Conservation (phyloP, 2,888 invertebrate species). For the Linhomoeus sp. region DNA sequence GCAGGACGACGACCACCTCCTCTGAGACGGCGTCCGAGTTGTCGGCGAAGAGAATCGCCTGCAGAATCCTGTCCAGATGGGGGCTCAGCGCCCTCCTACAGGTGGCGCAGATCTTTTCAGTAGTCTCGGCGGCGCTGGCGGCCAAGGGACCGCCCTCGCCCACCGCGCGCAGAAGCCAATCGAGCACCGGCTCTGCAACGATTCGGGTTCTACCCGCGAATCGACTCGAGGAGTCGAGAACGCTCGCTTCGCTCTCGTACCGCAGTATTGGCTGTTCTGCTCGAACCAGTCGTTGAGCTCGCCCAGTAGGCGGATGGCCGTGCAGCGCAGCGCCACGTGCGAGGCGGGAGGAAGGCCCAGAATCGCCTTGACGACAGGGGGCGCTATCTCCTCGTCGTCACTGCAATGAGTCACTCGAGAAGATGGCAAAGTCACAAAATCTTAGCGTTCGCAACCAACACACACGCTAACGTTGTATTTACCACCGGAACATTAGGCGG, state of each 20-base stretch:
- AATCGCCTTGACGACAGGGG: constrained; percentile 76
- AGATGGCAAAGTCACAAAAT: too few relatives aligned
- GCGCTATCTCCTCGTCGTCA: constrained; percentile 72
- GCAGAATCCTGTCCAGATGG: constrained; percentile 50
- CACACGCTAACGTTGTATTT: too few relatives aligned
- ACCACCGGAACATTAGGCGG: too few relatives aligned
- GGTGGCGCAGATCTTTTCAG: constrained; percentile 60
- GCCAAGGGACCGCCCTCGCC: constrained; percentile 39
- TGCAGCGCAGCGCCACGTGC: constrained; percentile 68
- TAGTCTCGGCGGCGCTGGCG: constrained; percentile 55
- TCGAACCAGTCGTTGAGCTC: constrained; percentile 75
- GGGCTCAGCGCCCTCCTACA: constrained; percentile 36
- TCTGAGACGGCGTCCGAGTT: constrained; percentile 43
- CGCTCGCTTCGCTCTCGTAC: too few relatives aligned
- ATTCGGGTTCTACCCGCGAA: too few relatives aligned
- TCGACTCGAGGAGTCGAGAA: too few relatives aligned
- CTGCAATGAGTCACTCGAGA: too few relatives aligned
- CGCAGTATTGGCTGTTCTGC: constrained; percentile 54
- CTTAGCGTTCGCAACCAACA: too few relatives aligned
- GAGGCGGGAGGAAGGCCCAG: constrained; percentile 55
- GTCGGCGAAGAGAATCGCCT: constrained; percentile 51
- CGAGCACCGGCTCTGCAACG: constrained; percentile 50
- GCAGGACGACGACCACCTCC: constrained; percentile 50
- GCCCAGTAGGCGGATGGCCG: constrained; percentile 45
- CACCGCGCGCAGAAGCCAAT: constrained; percentile 45